phyloP scores from a whole-genome alignment of 2,113 vertebrate genomes.

The Otis tarda region DNA sequence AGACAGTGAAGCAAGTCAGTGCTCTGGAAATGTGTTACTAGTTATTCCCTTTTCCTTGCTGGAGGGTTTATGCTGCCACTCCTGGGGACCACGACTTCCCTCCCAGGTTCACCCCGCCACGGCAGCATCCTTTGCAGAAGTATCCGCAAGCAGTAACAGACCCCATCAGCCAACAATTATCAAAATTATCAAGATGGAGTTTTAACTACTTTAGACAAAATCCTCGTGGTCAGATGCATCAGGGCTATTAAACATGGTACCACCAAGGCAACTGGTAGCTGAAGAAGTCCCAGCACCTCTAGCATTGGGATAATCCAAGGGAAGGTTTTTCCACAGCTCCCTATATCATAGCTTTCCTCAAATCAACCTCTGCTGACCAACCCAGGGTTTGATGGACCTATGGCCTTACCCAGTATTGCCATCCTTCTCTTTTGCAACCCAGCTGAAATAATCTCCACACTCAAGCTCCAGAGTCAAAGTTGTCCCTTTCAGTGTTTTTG shows the following conservation, averaged over 20 bases:
- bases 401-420: neutral
- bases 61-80: neutral
- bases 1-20: neutral
- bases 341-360: neutral
- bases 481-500: neutral
- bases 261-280: neutral
- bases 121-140: neutral
- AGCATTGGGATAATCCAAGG: neutral
- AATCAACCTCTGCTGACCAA: neutral
- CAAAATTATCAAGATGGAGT: neutral
- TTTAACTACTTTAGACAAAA: neutral
- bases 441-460: neutral
- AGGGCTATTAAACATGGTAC: neutral
- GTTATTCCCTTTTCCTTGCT: neutral
- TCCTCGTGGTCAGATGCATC: neutral
- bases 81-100: fast-evolving
- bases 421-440: neutral
- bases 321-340: neutral
- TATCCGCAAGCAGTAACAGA: neutral
- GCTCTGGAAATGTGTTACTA: slow-evolving; percentile 11
- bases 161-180: neutral
- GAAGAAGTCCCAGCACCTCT: neutral
- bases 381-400: neutral
- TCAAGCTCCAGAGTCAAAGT: neutral
- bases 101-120: fast-evolving